Evolutionary conservation across 2,888 invertebrate genomes (phyloP), one percentile per base, ranked within the genome.

Genomic region (Heliconius sara): DNA sequence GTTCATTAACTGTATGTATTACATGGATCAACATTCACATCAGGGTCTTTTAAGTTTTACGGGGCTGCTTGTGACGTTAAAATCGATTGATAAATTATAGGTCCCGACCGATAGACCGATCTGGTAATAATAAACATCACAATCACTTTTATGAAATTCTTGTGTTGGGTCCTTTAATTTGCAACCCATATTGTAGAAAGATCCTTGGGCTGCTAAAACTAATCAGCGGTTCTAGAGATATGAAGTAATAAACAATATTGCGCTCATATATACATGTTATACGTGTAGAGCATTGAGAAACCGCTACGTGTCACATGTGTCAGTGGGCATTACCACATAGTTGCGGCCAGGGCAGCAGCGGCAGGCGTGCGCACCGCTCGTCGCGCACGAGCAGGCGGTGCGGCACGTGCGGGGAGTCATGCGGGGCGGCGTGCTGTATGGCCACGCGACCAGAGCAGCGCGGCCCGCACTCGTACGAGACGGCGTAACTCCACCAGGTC

Each of bases 401-500:
- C 77, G 84, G 83, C 84, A 52, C 60, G 80, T 43, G 25, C 13
- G 43, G 68, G 67, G 9, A 1, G 34, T 2, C 77, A 79, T 77
- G 76, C 79, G 60, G 81, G 65, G 67, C 78, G 79, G 82, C 79
- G 77, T 78, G 85, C 85, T 34, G 52, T 79, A 80, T 89, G 86
- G 3, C 3, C 19, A 85, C 89, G 75, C 81, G 83, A 16, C 91
- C 91, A 16, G 39, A 10, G 86, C 91, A 91, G 34, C 88, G 88
- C 83, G 84, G 79, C 27, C 91, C 91, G 85, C 92, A 92, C 83
- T 77, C 27, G 87, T 87, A 90, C 74, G 80, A 4, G 85, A 90
- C 90, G 57, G 79, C 79, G 86, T 91, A 91, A 52, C 84, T 85
- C 92, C 92, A 91, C 82, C 84, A 86, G 70, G 91, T 87, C 68